Evolutionary conservation across 2,888 invertebrate species (phyloP).

Genomic region (Fabriciana adippe): DNA sequence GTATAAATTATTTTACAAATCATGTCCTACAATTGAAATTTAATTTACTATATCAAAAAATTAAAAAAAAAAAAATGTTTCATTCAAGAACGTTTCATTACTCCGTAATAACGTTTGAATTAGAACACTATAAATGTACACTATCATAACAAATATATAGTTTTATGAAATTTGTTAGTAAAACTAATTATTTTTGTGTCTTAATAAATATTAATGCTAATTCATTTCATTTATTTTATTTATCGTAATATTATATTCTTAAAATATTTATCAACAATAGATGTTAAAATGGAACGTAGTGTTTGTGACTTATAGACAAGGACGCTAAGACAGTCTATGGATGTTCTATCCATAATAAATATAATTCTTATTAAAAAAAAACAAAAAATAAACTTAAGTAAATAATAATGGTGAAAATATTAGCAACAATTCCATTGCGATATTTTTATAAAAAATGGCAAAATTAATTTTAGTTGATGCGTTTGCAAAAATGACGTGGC

Average conservation of each 20-base stretch:
- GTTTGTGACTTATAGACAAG: slow-evolving; percentile 53
- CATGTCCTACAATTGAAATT: slow-evolving; percentile 75
- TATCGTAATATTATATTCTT: slow-evolving; percentile 5
- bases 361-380: background rate
- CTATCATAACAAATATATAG: background rate
- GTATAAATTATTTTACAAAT: slow-evolving; percentile 70
- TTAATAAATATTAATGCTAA: background rate
- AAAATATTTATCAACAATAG: slow-evolving; percentile 1
- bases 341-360: slow-evolving; percentile 31
- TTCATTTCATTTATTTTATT: background rate
- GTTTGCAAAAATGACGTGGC: slow-evolving; percentile 80
- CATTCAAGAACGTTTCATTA: slow-evolving; percentile 77
- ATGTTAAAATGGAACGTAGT: slow-evolving; percentile 54
- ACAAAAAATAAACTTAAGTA: slow-evolving; percentile 18
- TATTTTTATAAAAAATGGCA: slow-evolving; percentile 5
- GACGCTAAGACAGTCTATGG: slow-evolving; percentile 51
- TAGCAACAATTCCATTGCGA: background rate
- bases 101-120: slow-evolving; percentile 43
- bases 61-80: slow-evolving; percentile 75
- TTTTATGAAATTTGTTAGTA: background rate
- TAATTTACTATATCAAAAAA: slow-evolving; percentile 77
- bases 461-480: slow-evolving; percentile 40
- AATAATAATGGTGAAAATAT: slow-evolving; percentile 18
- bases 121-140: slow-evolving; percentile 23
- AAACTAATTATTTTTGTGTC: background rate